A percentile compares a stretch with the other conserved stretches of the same genome.
These are phyloP conservation scores for Operophtera brumata DNA, from an alignment of 2,888 invertebrate species.

Conservation along the genomic window DNA sequence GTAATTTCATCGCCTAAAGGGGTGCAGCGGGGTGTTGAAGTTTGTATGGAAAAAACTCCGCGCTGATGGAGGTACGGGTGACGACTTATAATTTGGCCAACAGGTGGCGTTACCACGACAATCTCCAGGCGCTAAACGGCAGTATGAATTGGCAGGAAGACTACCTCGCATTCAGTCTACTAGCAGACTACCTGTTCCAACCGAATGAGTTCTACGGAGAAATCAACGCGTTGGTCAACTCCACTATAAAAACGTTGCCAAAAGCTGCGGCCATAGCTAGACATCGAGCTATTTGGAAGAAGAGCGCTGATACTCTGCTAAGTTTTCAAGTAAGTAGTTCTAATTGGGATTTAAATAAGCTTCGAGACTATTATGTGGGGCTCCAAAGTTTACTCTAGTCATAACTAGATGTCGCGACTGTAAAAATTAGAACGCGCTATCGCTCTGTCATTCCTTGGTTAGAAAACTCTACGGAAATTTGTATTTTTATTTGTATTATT, in stretches of 20 bases:
- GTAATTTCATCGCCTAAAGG: too few relatives aligned
- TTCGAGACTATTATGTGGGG: too few relatives aligned
- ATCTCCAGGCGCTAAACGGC: conserved; percentile 73
- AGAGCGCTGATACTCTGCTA: conserved; percentile 69
- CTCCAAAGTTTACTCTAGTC: too few relatives aligned
- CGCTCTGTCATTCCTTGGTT: too few relatives aligned
- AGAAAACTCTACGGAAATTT: too few relatives aligned
- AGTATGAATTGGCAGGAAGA: conserved; percentile 79
- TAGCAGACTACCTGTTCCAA: conserved; percentile 72
- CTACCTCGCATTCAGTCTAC: conserved; percentile 65
- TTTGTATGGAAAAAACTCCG: too few relatives aligned
- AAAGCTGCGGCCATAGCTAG: conserved; percentile 68
- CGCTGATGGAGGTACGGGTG: too few relatives aligned
- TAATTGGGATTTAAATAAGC: background rate
- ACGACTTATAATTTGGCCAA: background rate
- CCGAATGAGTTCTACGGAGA: conserved; percentile 75
- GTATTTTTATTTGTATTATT: too few relatives aligned
- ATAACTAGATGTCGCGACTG: too few relatives aligned
- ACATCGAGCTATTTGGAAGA: conserved; percentile 73
- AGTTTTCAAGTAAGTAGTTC: conserved; percentile 65
- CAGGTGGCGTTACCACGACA: conserved; percentile 78
- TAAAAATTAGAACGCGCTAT: too few relatives aligned
- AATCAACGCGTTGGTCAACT: conserved; percentile 68
- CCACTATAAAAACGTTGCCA: conserved; percentile 69
- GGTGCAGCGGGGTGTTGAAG: too few relatives aligned